Evolutionary conservation across 2,113 vertebrate species (phyloP).

Genomic region (Vulpes vulpes): DNA sequence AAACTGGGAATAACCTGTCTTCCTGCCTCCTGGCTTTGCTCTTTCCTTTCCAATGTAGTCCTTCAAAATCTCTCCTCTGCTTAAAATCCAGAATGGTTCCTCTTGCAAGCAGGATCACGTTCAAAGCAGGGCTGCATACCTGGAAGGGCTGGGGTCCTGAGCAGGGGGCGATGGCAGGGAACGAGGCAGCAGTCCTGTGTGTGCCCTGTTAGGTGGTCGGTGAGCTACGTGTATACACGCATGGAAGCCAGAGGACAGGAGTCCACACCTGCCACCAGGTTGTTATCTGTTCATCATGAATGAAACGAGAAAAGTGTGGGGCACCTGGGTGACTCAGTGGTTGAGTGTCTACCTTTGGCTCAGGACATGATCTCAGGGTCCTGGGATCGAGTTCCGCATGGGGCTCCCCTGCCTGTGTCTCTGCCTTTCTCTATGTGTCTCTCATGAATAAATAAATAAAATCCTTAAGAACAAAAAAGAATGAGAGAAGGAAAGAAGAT

Average conservation of each 20-base stretch:
- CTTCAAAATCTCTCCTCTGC: not conserved
- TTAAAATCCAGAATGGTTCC: not conserved
- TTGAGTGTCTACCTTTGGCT: too few relatives aligned
- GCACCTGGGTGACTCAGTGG: too few relatives aligned
- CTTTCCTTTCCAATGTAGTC: not conserved
- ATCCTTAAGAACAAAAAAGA: too few relatives aligned
- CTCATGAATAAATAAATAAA: too few relatives aligned
- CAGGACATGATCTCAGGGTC: too few relatives aligned
- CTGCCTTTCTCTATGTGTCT: too few relatives aligned
- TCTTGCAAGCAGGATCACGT: not conserved
- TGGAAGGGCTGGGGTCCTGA: not conserved
- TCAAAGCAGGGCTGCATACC: not conserved
- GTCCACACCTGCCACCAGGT: too few relatives aligned
- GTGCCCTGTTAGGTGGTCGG: accelerated
- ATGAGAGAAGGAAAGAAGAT: not conserved
- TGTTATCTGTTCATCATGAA: not conserved
- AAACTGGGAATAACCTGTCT: not conserved
- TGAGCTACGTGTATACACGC: accelerated
- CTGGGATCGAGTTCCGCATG: too few relatives aligned
- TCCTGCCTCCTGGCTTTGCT: not conserved
- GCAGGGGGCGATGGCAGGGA: not conserved
- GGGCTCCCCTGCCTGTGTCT: too few relatives aligned
- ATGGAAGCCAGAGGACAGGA: not conserved
- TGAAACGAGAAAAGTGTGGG: not conserved
- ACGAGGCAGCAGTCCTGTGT: not conserved